These are phyloP conservation scores for Xenotilapia caudafasciata DNA, from an alignment of 2,113 vertebrate species.

Conservation along the genomic window DNA sequence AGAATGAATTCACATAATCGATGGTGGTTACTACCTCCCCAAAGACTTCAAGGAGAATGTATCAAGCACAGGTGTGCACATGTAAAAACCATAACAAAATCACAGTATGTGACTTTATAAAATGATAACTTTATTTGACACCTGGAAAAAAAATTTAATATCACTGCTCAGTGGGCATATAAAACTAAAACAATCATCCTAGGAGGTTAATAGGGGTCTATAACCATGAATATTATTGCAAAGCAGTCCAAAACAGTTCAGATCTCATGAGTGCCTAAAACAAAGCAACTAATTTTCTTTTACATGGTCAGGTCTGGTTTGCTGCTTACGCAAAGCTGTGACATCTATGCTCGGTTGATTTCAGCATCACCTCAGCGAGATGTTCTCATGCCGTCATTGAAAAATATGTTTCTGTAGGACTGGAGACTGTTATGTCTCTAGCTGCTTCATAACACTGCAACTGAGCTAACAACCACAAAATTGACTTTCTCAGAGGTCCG, in stretches of 20 bases:
- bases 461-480: slow-evolving; percentile 27
- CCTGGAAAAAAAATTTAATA: slow-evolving; percentile 31
- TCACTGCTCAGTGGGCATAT: slow-evolving; percentile 25
- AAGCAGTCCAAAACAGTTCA: slow-evolving; percentile 15
- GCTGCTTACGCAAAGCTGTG: neutral
- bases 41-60: slow-evolving; percentile 25
- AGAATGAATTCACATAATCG: slow-evolving; percentile 46
- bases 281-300: neutral
- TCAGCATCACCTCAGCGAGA: slow-evolving; percentile 11
- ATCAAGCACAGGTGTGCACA: slow-evolving; percentile 53
- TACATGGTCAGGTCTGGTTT: slow-evolving; percentile 2
- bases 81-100: slow-evolving; percentile 33
- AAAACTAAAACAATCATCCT: slow-evolving; percentile 38
- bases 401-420: slow-evolving; percentile 14
- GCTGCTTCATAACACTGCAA: slow-evolving; percentile 7
- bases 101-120: neutral
- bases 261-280: neutral
- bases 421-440: neutral
- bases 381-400: slow-evolving; percentile 38
- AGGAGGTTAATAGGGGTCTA: slow-evolving; percentile 38
- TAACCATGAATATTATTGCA: slow-evolving; percentile 43
- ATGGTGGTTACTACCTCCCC: slow-evolving; percentile 50
- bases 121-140: slow-evolving; percentile 50
- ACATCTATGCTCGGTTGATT: slow-evolving; percentile 7
- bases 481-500: slow-evolving; percentile 23